phyloP scores from a whole-genome alignment of 2,113 vertebrate species.

The Corvus moneduloides region DNA sequence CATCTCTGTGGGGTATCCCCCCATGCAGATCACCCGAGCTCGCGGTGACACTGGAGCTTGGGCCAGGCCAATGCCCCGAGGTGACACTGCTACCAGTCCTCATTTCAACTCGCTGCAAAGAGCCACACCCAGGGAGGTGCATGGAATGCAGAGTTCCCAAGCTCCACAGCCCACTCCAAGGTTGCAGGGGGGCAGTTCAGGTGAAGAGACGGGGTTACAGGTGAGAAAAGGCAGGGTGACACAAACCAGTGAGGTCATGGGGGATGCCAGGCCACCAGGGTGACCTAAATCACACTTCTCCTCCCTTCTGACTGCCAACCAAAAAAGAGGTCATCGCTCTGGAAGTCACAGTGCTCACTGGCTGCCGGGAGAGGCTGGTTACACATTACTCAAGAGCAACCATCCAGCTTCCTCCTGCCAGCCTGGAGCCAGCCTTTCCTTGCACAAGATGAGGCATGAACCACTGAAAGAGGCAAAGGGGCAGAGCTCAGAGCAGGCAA shows the following conservation, averaged over 20 bases:
- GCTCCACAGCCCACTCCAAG: rapidly evolving
- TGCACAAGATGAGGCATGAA: constrained; percentile 33
- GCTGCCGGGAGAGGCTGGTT: constrained; percentile 1
- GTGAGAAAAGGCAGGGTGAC: background rate
- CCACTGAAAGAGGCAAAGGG: constrained; percentile 18
- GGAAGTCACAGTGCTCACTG: background rate
- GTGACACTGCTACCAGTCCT: background rate
- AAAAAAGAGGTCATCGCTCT: constrained; percentile 32
- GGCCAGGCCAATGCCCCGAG: background rate
- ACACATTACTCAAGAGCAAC: constrained; percentile 55
- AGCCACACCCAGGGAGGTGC: background rate
- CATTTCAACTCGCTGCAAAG: background rate
- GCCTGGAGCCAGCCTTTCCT: background rate
- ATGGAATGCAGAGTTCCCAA: background rate
- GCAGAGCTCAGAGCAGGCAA: background rate
- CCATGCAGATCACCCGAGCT: rapidly evolving
- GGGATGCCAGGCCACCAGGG: background rate
- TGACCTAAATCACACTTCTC: constrained; percentile 50
- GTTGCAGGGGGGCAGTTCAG: background rate
- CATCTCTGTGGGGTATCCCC: rapidly evolving
- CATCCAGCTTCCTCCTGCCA: constrained; percentile 27
- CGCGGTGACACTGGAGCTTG: background rate
- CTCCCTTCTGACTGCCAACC: constrained; percentile 45
- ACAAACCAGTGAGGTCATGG: background rate
- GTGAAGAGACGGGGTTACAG: background rate